phyloP scores from a whole-genome alignment of 2,888 invertebrate genomes.

The Sminthurides aquaticus region DNA sequence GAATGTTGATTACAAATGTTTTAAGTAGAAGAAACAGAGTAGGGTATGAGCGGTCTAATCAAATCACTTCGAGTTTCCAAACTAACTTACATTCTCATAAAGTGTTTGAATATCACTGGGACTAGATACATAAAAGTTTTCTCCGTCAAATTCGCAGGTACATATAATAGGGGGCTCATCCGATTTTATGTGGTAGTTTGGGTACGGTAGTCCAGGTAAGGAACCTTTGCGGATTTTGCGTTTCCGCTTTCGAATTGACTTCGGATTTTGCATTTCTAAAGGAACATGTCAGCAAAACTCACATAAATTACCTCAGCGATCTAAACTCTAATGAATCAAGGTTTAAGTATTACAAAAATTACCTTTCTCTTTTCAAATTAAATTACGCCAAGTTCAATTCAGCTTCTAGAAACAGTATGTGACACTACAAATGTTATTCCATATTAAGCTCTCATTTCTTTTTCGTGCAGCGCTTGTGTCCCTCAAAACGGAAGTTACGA shows the following conservation, averaged over 20 bases:
- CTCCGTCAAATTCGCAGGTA: slow-evolving; percentile 35
- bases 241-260: background rate
- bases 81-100: slow-evolving; percentile 36
- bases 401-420: too few species aligned
- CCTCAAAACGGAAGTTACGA: too few species aligned
- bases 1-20: background rate
- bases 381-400: too few species aligned
- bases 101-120: slow-evolving; percentile 35
- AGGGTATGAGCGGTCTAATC: too few species aligned
- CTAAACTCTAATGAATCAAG: too few species aligned
- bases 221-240: background rate
- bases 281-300: background rate
- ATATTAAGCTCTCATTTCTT: too few species aligned
- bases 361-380: too few species aligned
- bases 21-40: slow-evolving; percentile 5
- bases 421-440: too few species aligned
- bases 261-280: background rate
- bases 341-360: too few species aligned
- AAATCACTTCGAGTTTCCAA: slow-evolving; percentile 1
- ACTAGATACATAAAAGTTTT: slow-evolving; percentile 33
- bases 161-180: slow-evolving; percentile 35
- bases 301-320: background rate
- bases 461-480: too few species aligned
- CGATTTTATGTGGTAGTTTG: slow-evolving; percentile 33
- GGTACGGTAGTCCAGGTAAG: slow-evolving; percentile 29